Evolutionary conservation across 1,140 invertebrate genomes (phyloP), one percentile per base, ranked within the genome.

Genomic region (Gonioctena quinquepunctata): DNA sequence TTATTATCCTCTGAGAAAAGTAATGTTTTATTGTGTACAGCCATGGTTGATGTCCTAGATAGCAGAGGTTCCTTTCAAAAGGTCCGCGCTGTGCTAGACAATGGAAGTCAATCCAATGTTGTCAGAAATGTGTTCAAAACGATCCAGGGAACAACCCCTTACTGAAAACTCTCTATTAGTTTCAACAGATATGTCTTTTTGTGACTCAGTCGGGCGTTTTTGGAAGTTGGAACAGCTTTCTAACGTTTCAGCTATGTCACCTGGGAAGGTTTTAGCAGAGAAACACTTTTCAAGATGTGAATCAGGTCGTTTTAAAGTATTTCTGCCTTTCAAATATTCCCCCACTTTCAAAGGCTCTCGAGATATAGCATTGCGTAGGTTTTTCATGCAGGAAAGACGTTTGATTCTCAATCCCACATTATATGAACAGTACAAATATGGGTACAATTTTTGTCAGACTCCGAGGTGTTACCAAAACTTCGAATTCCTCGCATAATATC

Each of bases 151-250:
- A n/a, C n/a, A n/a, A n/a, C n/a, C n/a, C n/a, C n/a, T n/a, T n/a
- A n/a, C n/a, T n/a, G n/a, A 8, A 18, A 6, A 64, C n/a, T 16
- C 62, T 7, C 25, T 42, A 50, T 6, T 42, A 7, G 6, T n/a
- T 42, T 6, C 6, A 42, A n/a, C 33, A 7, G 33, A 7, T 7
- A 7, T n/a, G n/a, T 42, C 19, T n/a, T n/a, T n/a, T n/a, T n/a
- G 21, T 11, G 23, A 2, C 21, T 26, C 50, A 13, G 2, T 68
- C 18, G 28, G 33, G 16, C 23, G 26, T 26, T 57, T 59, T 3
- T 68, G 54, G 54, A 54, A 68, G 27, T 16, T 60, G 16, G 66
- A 68, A 26, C 19, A 68, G 22, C 19, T 68, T 16, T 22, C 66
- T n/a, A 23, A 50, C 60, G 3, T 16, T 22, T 16, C n/a, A 8